A percentile compares a stretch with the other conserved stretches of the same genome.
Evolutionary conservation across 1,140 invertebrate genomes (phyloP).

Genomic region (Dreissena rostriformis): DNA sequence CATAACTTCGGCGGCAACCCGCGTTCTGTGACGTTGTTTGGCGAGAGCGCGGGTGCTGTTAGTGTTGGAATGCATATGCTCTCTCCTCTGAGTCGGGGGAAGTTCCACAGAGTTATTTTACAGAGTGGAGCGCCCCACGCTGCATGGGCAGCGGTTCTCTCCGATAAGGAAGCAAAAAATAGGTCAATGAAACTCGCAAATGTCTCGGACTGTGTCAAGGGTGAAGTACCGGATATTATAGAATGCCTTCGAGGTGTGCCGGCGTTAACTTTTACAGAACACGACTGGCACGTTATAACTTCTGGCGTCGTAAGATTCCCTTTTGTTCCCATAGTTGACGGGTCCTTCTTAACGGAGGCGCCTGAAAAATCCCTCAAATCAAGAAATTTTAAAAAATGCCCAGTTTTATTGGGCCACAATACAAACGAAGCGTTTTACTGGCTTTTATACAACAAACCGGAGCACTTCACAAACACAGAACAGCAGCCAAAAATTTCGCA

Average conservation of each 20-base stretch:
- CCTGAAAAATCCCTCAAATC: slow-evolving; percentile 89
- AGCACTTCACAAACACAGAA: slow-evolving; percentile 74
- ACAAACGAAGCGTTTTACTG: slow-evolving; percentile 96
- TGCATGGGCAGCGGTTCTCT: slow-evolving; percentile 93
- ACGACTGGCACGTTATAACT: slow-evolving; percentile 85
- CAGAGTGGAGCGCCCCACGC: slow-evolving; percentile 87
- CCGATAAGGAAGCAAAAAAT: slow-evolving; percentile 84
- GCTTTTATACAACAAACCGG: slow-evolving; percentile 90
- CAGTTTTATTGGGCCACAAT: slow-evolving; percentile 95
- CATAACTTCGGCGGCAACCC: slow-evolving; percentile 96
- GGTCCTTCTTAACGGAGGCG: slow-evolving; percentile 93
- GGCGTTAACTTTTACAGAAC: slow-evolving; percentile 89
- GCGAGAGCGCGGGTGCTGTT: slow-evolving; percentile 97
- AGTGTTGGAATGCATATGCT: slow-evolving; percentile 96
- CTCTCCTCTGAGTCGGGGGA: slow-evolving; percentile 90
- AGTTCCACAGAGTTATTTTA: slow-evolving; percentile 91
- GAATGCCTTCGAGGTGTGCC: slow-evolving; percentile 88
- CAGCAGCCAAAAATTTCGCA: slow-evolving; percentile 79
- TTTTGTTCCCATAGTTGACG: slow-evolving; percentile 96
- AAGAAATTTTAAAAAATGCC: slow-evolving; percentile 96
- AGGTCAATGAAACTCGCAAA: slow-evolving; percentile 66
- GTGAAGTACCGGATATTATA: slow-evolving; percentile 87
- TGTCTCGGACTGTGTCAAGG: slow-evolving; percentile 65
- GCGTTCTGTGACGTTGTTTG: slow-evolving; percentile 96
- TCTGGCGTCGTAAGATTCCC: slow-evolving; percentile 89